Percentiles rank a stretch among this genome's conserved stretches.
phyloP scores from a whole-genome alignment of 2,888 invertebrate genomes.

The Agrilus cyanescens region DNA sequence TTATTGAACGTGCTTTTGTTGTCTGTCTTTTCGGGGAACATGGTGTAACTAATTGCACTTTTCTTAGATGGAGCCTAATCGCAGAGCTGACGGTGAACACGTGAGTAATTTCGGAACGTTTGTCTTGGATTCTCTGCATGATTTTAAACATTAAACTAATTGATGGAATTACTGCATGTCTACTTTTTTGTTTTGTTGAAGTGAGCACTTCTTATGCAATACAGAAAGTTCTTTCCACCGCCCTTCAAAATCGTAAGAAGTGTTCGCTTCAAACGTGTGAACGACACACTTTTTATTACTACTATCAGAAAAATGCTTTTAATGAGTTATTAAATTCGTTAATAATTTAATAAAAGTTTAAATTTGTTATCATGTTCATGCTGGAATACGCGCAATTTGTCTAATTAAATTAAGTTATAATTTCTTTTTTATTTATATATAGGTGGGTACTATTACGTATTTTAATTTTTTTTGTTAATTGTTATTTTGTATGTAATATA shows the following conservation, averaged over 20 bases:
- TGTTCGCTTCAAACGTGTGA: too few species aligned
- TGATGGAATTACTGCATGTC: neutral
- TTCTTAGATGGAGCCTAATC: conserved; percentile 71
- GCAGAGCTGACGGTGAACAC: conserved; percentile 68
- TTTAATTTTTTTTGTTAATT: conserved; percentile 7
- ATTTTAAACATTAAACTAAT: too few species aligned
- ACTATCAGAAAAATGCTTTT: too few species aligned
- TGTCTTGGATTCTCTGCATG: neutral
- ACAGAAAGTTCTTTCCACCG: too few species aligned
- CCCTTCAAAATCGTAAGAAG: too few species aligned
- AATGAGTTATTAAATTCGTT: too few species aligned
- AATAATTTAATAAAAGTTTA: too few species aligned
- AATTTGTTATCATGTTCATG: too few species aligned
- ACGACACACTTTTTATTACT: too few species aligned
- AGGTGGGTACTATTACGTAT: conserved; percentile 5
- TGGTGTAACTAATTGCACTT: conserved; percentile 17
- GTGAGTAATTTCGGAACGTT: conserved; percentile 46
- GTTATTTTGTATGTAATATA: conserved; percentile 5
- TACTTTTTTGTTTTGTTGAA: neutral
- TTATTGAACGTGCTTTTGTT: conserved; percentile 2
- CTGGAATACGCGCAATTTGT: too few species aligned
- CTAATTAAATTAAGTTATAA: too few species aligned
- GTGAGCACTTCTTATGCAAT: too few species aligned
- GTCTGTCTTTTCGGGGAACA: conserved; percentile 2
- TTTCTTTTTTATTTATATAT: neutral